These are phyloP conservation scores for Hypena proboscidalis DNA, from an alignment of 2,888 invertebrate genomes.

Conservation along the genomic window DNA sequence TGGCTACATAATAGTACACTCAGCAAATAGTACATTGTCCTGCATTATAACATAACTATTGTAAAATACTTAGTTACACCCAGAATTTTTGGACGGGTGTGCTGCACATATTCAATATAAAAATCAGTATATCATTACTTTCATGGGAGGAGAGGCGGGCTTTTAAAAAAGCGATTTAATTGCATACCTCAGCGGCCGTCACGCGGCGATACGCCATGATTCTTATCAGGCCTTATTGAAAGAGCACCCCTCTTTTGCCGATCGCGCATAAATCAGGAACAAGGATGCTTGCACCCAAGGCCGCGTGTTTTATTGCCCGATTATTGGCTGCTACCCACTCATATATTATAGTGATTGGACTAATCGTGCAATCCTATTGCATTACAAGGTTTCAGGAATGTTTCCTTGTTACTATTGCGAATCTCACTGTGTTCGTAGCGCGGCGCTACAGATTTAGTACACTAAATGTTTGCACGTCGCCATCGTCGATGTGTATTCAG, in stretches of 20 bases:
- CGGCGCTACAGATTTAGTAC: too few species aligned
- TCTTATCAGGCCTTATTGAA: conserved; percentile 82
- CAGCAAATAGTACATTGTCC: too few species aligned
- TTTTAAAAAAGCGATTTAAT: conserved; percentile 64
- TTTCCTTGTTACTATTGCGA: too few species aligned
- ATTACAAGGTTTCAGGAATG: too few species aligned
- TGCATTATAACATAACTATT: too few species aligned
- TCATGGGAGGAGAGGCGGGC: conserved; percentile 4
- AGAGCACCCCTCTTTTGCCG: conserved; percentile 74
- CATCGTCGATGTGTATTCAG: too few species aligned
- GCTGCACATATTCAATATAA: not conserved
- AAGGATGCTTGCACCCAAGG: conserved; percentile 61
- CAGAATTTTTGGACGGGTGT: too few species aligned
- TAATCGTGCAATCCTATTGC: conserved; percentile 27
- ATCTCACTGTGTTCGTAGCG: too few species aligned
- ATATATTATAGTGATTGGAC: conserved; percentile 48
- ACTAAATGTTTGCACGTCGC: too few species aligned
- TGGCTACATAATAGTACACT: too few species aligned
- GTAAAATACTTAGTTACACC: too few species aligned
- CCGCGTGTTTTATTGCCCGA: conserved; percentile 73
- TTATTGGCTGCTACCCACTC: conserved; percentile 72
- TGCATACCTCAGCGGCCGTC: conserved; percentile 65
- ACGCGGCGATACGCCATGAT: conserved; percentile 71
- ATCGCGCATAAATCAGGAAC: conserved; percentile 76
- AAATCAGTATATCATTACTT: conserved; percentile 6